Conservation (phyloP, 2,797 vertebrate genomes). For the Lithobates pipiens region DNA sequence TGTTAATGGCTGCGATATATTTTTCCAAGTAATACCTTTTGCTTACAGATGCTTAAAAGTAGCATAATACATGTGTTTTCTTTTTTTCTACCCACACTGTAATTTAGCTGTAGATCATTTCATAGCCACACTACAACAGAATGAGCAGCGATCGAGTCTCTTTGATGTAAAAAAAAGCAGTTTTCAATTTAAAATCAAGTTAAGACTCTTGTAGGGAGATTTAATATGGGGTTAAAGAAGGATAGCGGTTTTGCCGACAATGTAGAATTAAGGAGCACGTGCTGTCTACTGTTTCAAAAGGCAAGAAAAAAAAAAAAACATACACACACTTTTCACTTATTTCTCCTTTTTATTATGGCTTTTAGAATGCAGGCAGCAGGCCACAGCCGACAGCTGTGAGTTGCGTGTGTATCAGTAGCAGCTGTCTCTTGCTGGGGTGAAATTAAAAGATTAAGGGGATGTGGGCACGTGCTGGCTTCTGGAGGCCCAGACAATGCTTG, state of each 20-base stretch:
- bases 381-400: conserved; percentile 86
- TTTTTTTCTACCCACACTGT: conserved; percentile 49
- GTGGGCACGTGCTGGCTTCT: conserved; percentile 82
- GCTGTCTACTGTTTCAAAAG: conserved; percentile 93
- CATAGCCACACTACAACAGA: conserved; percentile 61
- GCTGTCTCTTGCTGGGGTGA: conserved; percentile 87
- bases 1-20: no score
- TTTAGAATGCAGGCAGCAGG: conserved; percentile 65
- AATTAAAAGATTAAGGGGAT: conserved; percentile 85
- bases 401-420: conserved; percentile 86
- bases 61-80: conserved; percentile 10
- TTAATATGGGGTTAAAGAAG: background rate
- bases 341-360: conserved; percentile 75
- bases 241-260: conserved; percentile 60
- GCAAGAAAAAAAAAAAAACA: conserved; percentile 70
- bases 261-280: conserved; percentile 84
- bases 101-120: conserved; percentile 67
- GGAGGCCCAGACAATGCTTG: conserved; percentile 80
- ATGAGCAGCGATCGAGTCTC: conserved; percentile 63
- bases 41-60: background rate
- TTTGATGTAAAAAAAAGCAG: conserved; percentile 62
- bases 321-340: conserved; percentile 62
- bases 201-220: conserved; percentile 57
- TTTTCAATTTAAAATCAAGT: conserved; percentile 65
- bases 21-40: background rate